phyloP scores from a whole-genome alignment of 2,797 vertebrate genomes.

The Crypturellus tataupa region DNA sequence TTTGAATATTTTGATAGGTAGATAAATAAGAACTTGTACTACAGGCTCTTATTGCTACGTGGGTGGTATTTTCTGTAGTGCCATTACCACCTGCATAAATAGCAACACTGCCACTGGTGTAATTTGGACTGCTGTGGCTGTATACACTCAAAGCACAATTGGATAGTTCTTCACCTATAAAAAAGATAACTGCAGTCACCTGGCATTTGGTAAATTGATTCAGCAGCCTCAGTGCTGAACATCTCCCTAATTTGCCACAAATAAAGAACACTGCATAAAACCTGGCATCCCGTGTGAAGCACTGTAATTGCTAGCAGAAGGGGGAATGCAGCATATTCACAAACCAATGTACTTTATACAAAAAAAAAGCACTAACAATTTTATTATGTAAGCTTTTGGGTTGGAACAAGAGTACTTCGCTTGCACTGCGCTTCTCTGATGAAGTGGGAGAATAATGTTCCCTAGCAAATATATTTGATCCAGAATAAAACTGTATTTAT shows the following conservation, averaged over 20 bases:
- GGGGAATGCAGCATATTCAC: not conserved
- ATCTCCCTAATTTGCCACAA: conserved; percentile 16
- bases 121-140: conserved; percentile 32
- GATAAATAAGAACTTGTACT: conserved; percentile 37
- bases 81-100: conserved; percentile 53
- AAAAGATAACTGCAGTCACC: conserved; percentile 1
- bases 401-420: not conserved
- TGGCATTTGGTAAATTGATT: conserved; percentile 18
- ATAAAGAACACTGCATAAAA: conserved; percentile 15
- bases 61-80: conserved; percentile 40
- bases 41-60: not conserved
- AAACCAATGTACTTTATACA: not conserved
- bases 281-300: not conserved
- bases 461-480: not conserved
- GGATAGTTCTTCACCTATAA: conserved; percentile 29
- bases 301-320: not conserved
- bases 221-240: not conserved
- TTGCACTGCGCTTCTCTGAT: not conserved
- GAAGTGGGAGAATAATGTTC: not conserved
- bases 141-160: conserved; percentile 2
- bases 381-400: not conserved
- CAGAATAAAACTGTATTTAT: not conserved
- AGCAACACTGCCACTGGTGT: conserved; percentile 7
- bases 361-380: not conserved
- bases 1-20: conserved; percentile 13